These are phyloP conservation scores for Rynchops niger DNA, from an alignment of 2,113 vertebrate genomes.

Conservation along the genomic window DNA sequence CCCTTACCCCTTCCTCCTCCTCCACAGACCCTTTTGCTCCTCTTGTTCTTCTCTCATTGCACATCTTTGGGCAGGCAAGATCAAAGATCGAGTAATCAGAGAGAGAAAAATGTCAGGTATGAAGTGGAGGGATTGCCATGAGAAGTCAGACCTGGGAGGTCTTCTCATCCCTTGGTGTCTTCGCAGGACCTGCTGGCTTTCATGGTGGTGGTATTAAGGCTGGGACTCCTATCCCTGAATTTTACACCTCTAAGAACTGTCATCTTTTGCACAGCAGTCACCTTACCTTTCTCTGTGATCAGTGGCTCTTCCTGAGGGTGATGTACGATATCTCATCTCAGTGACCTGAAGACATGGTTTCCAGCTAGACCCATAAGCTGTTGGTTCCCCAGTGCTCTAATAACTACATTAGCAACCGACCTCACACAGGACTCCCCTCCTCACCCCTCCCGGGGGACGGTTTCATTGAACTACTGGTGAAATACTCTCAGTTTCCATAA, in stretches of 20 bases:
- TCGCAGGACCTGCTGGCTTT: background rate
- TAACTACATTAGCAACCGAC: background rate
- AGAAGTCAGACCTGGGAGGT: background rate
- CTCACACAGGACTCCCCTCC: background rate
- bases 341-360: background rate
- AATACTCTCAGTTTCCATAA: background rate
- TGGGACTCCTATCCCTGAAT: background rate
- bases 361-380: background rate
- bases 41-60: background rate
- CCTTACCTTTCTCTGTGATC: background rate
- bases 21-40: background rate
- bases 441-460: background rate
- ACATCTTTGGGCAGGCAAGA: background rate
- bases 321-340: background rate
- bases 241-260: background rate
- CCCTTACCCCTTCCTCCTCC: background rate
- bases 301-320: background rate
- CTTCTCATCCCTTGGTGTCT: background rate
- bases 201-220: background rate
- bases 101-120: background rate
- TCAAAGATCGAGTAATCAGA: background rate
- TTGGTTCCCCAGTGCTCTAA: background rate
- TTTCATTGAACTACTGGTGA: background rate
- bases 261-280: background rate
- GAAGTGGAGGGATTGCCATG: rapidly evolving